phyloP scores from a whole-genome alignment of 2,797 vertebrate genomes.

The Chiroxiphia lanceolata region DNA sequence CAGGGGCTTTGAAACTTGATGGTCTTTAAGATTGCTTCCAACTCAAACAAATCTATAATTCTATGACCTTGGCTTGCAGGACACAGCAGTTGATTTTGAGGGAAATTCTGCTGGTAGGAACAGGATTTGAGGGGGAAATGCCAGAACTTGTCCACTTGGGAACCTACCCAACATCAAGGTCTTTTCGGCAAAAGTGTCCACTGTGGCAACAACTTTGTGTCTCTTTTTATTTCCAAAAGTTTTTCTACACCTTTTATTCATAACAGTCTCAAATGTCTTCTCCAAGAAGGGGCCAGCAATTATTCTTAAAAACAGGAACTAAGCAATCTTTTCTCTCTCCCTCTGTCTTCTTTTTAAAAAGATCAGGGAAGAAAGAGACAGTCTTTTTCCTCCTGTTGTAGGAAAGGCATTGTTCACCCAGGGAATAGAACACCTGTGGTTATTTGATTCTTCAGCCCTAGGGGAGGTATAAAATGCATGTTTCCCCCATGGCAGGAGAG shows the following conservation, averaged over 20 bases:
- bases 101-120: not conserved
- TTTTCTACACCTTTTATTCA: not conserved
- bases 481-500: not conserved
- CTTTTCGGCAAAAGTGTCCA: not conserved
- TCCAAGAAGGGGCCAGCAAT: not conserved
- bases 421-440: not conserved
- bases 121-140: not conserved
- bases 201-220: not conserved
- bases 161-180: not conserved
- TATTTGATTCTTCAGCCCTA: not conserved
- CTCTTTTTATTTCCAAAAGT: not conserved
- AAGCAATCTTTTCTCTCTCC: not conserved
- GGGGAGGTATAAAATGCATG: not conserved
- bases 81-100: not conserved
- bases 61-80: not conserved
- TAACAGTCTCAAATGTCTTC: not conserved
- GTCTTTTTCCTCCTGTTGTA: not conserved
- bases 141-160: not conserved
- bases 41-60: not conserved
- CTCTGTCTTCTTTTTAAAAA: not conserved
- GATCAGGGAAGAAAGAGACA: not conserved
- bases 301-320: not conserved
- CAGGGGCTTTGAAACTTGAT: rapidly evolving
- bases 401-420: not conserved
- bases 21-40: not conserved